Base-by-base conservation (phyloP, 2,888 invertebrate species). In the Zygaena filipendulae region DNA sequence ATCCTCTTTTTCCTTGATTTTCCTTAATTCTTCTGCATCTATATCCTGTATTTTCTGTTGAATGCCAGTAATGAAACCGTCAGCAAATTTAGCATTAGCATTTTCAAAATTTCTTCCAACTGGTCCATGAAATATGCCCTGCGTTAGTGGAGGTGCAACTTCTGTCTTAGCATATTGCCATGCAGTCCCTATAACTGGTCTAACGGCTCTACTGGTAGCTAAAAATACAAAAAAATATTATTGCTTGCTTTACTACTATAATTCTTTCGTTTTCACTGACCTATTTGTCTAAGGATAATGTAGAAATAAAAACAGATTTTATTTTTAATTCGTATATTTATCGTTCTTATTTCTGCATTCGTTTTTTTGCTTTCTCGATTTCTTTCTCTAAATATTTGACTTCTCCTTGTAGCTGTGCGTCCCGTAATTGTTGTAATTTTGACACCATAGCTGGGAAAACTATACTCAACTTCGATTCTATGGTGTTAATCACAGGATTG, bases 91-190 rank as follows among this genome's bases (percentile, higher is more conserved):
- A 3, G 42, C 50, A 5, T 38, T 52, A 4, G 38, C 3, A 3
- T 40, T 33, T 55, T 71, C 74, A 3, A 77, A 11, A 19, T 45
- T 45, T 33, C 45, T 42, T 9, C 70, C 71, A 11, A 19, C 21
- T 8, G 53, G 35, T 8, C 71, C 74, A 27, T 53, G 39, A 27
- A 72, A 55, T 3, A 61, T 50, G 9, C 35, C 30, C 13, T 43
- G 26, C 7, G 64, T 62, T 45, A 57, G 39, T 0, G 77, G 75
- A n/a, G 77, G 77, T 18, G 52, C 57, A 25, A 58, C 47, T 58
- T 79, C 77, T n/a, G 55, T 46, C 52, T 74, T 79, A 14, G 60
- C 49, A 40, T 75, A 79, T 25, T 52, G 47, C 77, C 77, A 79
- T 16, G 57, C 45, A 19, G 33, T 45, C 27, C 41, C 45, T 34